phyloP scores from a whole-genome alignment of 2,888 invertebrate genomes.

The Drosophila macrothrix region DNA sequence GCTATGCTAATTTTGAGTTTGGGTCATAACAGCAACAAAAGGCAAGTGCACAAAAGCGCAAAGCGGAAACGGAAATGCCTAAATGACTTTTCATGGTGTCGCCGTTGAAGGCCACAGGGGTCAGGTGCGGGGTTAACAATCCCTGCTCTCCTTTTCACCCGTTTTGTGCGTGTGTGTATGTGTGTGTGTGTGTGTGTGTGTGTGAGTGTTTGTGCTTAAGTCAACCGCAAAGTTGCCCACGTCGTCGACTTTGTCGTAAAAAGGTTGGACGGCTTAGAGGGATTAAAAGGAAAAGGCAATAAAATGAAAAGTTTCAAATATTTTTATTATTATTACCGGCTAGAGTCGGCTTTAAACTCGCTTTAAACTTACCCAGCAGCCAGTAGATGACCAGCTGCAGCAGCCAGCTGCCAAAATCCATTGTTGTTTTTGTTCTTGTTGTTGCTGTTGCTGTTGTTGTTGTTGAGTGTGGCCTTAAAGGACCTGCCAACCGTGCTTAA shows the following conservation, averaged over 20 bases:
- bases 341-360: constrained; percentile 36
- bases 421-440: constrained; percentile 17
- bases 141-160: constrained; percentile 15
- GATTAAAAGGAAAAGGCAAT: constrained; percentile 81
- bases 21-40: constrained; percentile 58
- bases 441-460: not conserved
- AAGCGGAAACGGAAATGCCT: constrained; percentile 79
- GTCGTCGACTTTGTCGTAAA: constrained; percentile 73
- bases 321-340: constrained; percentile 70
- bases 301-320: constrained; percentile 79
- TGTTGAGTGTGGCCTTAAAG: constrained; percentile 43
- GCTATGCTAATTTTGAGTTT: constrained; percentile 76
- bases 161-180: not conserved
- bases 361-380: constrained; percentile 69
- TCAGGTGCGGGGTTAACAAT: not conserved
- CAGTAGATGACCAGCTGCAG: constrained; percentile 66
- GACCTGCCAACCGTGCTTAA: constrained; percentile 30
- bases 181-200: constrained; percentile 8
- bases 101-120: constrained; percentile 31
- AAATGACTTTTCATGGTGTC: constrained; percentile 78
- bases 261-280: constrained; percentile 72
- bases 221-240: constrained; percentile 74
- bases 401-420: constrained; percentile 64
- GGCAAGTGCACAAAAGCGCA: constrained; percentile 75
- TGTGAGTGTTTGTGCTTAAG: constrained; percentile 36